Base-by-base conservation (phyloP, 2,888 invertebrate species). In the Lithophane leautieri region DNA sequence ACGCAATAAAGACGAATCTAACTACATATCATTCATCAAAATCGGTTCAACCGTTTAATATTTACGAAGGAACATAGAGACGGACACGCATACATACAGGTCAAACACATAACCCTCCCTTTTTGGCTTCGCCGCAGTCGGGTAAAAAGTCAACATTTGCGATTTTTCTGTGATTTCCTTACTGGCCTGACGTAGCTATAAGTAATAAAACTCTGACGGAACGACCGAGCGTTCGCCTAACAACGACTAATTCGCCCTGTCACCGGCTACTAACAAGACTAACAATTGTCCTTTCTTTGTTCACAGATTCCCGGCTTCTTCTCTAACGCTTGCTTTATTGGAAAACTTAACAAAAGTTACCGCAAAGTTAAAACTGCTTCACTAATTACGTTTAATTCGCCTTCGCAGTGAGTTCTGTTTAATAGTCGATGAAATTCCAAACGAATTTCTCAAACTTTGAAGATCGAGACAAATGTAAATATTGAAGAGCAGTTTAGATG, bases 281-380 rank as follows among this genome's bases (percentile, higher is more conserved):
- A 95, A 96, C 95, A 92, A 90, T 74, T 91, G 82, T 84, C 86
- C 84, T 95, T 93, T 94, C 94, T 95, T 96, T 96, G 96, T 96
- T 90, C 95, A 88, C 96, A 96, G 96, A 94, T 95, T 89, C 80
- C 91, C 91, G 86, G 91, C 88, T 89, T 90, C 86, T 88, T 82
- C 88, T 87, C 73, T 92, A 91, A 92, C 91, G 89, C 91, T 92
- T 91, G 83, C 88, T 84, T 82, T 81, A 87, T 86, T 90, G 90
- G 90, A 90, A 90, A 91, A 91, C 85, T 89, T 86, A 89, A 89
- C 90, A 87, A 89, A 87, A 89, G 86, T 83, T 82, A 85, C 84
- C 86, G 86, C 84, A 88, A 69, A 83, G 71, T 71, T 81, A 79
- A 83, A 85, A 82, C 85, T 85, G 70, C 67, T 84, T 28, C 50